Evolutionary conservation across 2,797 vertebrate genomes (phyloP).

Genomic region (Halcyon badia): DNA sequence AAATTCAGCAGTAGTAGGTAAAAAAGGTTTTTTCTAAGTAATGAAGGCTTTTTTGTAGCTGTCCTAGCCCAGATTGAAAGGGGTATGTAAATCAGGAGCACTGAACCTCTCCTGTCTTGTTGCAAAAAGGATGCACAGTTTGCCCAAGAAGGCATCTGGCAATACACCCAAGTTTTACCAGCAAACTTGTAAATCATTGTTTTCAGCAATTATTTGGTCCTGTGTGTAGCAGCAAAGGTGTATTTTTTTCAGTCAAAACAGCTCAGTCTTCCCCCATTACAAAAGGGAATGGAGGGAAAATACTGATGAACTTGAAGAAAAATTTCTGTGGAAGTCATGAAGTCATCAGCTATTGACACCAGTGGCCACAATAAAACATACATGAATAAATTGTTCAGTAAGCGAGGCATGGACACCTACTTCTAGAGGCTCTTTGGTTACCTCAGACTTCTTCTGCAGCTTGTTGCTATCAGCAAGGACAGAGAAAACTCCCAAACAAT

Average conservation of each 20-base stretch:
- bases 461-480: background rate
- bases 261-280: background rate
- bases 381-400: background rate
- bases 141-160: background rate
- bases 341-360: background rate
- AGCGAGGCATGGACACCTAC: background rate
- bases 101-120: fast-evolving
- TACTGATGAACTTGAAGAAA: background rate
- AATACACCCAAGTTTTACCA: background rate
- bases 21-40: background rate
- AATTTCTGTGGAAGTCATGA: background rate
- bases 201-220: background rate
- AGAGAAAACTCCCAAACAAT: background rate
- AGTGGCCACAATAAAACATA: background rate
- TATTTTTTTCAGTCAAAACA: background rate
- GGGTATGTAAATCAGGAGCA: background rate
- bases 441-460: background rate
- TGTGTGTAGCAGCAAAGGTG: background rate
- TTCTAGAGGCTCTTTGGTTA: background rate
- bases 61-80: background rate
- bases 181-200: background rate
- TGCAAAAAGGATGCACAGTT: background rate
- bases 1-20: background rate
- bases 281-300: background rate
- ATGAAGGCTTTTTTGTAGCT: background rate